Percentiles rank a stretch among this genome's conserved stretches.
Evolutionary conservation across 2,113 vertebrate genomes (phyloP).

Genomic region (Elaphurus davidianus): DNA sequence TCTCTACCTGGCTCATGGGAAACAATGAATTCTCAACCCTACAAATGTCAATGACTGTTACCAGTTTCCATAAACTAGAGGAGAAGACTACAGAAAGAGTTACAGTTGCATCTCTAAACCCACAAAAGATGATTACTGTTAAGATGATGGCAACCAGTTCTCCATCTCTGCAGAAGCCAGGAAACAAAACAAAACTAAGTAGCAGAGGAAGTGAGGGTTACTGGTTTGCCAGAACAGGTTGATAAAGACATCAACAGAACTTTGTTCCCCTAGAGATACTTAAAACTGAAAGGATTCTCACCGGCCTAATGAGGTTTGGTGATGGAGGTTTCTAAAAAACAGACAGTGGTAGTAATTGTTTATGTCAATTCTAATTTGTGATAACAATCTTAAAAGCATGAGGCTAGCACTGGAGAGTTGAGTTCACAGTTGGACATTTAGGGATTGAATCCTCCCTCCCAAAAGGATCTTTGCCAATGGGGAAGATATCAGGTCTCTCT

Average conservation of each 20-base stretch:
- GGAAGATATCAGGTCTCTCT: not conserved
- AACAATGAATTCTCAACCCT: not conserved
- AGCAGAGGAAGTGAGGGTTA: not conserved
- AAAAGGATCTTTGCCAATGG: not conserved
- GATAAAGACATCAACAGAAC: not conserved
- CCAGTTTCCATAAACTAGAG: not conserved
- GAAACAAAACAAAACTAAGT: not conserved
- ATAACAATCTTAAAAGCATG: not conserved
- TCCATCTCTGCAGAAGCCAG: not conserved
- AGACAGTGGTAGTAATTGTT: not conserved
- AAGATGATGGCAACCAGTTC: not conserved
- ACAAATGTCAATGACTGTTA: not conserved
- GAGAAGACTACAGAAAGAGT: not conserved
- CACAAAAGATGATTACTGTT: not conserved
- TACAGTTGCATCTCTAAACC: not conserved
- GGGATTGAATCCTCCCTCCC: not conserved
- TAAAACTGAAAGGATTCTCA: not conserved
- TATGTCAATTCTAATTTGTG: not conserved
- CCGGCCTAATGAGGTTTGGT: not conserved
- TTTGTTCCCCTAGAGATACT: not conserved
- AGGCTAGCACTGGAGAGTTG: not conserved
- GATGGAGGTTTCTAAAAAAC: not conserved
- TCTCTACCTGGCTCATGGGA: not conserved
- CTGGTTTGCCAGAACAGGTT: not conserved
- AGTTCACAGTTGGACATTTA: not conserved